Evolutionary conservation across 2,888 invertebrate species (phyloP).

Genomic region (Nebria salina): DNA sequence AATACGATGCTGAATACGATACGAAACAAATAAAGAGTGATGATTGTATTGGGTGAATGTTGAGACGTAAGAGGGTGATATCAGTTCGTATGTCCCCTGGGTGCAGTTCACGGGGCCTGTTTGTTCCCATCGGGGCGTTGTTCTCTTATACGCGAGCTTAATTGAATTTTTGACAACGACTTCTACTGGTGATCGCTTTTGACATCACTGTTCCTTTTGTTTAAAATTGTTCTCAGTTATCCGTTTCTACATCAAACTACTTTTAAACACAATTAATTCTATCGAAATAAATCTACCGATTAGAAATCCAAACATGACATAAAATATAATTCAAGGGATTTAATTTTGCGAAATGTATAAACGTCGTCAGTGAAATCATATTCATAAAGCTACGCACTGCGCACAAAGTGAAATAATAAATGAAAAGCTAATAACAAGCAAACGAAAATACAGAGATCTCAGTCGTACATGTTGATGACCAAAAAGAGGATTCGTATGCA

Average conservation of each 20-base stretch:
- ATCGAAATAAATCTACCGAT: too few relatives aligned
- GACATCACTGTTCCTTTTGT: background rate
- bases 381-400: background rate
- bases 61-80: background rate
- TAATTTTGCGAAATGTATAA: too few relatives aligned
- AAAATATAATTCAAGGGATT: too few relatives aligned
- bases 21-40: background rate
- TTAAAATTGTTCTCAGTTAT: background rate
- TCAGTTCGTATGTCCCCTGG: conserved; percentile 17
- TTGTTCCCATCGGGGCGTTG: conserved; percentile 2
- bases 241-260: too few relatives aligned
- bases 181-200: background rate
- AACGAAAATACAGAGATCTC: too few relatives aligned
- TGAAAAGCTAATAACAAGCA: background rate
- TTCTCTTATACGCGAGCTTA: conserved; percentile 14
- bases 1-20: background rate
- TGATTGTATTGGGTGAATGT: background rate
- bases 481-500: conserved; percentile 52
- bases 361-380: background rate
- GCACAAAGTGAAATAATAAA: background rate
- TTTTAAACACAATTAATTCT: too few relatives aligned
- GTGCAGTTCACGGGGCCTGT: conserved; percentile 13
- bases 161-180: conserved; percentile 30
- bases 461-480: too few relatives aligned
- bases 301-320: too few relatives aligned